phyloP scores from a whole-genome alignment of 1,140 invertebrate genomes.

The Neodiprion virginianus region DNA sequence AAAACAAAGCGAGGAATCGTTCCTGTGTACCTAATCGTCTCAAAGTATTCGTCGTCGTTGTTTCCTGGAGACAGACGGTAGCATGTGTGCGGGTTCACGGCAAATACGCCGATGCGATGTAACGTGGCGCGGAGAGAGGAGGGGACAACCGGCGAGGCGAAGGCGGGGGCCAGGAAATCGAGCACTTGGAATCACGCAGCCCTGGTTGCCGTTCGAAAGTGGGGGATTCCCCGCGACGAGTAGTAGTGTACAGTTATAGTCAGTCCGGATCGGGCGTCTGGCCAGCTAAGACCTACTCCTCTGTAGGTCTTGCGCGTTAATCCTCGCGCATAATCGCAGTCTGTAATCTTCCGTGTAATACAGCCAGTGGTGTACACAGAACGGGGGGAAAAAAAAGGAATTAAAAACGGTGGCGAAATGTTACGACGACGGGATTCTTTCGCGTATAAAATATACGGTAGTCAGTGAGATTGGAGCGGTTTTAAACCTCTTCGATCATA shows the following conservation, averaged over 20 bases:
- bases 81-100: not conserved
- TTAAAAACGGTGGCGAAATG: not conserved
- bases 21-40: too few species aligned
- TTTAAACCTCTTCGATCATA: too few species aligned
- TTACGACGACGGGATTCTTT: not conserved
- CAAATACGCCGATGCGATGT: not conserved
- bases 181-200: not conserved
- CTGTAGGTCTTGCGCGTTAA: not conserved
- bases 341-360: not conserved
- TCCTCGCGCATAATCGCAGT: not conserved
- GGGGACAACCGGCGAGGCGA: constrained; percentile 30
- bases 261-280: constrained; percentile 62
- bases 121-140: constrained; percentile 26
- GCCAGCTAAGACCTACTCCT: constrained; percentile 51
- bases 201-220: not conserved
- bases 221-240: constrained; percentile 51
- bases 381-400: not conserved
- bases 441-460: too few species aligned
- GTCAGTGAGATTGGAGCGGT: too few species aligned
- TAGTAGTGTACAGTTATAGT: constrained; percentile 64
- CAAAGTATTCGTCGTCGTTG: too few species aligned
- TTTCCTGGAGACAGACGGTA: not conserved
- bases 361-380: not conserved
- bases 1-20: too few species aligned
- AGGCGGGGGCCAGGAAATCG: constrained; percentile 10